A percentile compares a stretch with the other conserved stretches of the same genome.
Conservation (phyloP, 1,140 invertebrate genomes). For the Philopotamus ludificatus region DNA sequence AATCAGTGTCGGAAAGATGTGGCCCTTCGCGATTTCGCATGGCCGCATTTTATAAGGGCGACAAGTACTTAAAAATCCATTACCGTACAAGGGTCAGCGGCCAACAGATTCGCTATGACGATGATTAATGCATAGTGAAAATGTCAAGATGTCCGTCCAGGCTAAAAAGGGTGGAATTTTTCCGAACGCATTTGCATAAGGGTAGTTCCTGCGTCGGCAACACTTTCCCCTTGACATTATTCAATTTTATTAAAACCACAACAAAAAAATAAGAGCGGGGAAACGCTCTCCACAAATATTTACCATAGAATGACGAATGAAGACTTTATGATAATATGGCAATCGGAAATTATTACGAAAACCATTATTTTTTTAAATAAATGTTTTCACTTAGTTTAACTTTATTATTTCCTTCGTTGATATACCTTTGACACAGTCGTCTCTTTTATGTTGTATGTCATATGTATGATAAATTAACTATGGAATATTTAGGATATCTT, state of each 20-base stretch:
- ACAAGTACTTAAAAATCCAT: constrained; percentile 40
- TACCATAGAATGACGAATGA: no score
- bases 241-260: neutral
- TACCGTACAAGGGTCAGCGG: constrained; percentile 34
- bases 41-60: neutral
- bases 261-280: no score
- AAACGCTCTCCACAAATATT: no score
- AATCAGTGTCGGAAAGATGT: neutral
- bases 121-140: constrained; percentile 35
- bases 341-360: no score
- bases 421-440: no score
- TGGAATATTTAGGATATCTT: no score
- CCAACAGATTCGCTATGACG: constrained; percentile 33
- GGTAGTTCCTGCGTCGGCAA: neutral
- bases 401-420: no score
- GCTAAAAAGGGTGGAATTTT: constrained; percentile 24
- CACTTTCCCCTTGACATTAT: neutral
- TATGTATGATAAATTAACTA: no score
- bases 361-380: no score
- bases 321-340: no score
- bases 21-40: neutral
- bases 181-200: neutral
- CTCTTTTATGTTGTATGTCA: no score
- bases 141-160: constrained; percentile 36
- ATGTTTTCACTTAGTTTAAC: no score